These are phyloP conservation scores for Platygyra sinensis DNA, from an alignment of 64 coral and sea anemone genomes.

Conservation along the genomic window DNA sequence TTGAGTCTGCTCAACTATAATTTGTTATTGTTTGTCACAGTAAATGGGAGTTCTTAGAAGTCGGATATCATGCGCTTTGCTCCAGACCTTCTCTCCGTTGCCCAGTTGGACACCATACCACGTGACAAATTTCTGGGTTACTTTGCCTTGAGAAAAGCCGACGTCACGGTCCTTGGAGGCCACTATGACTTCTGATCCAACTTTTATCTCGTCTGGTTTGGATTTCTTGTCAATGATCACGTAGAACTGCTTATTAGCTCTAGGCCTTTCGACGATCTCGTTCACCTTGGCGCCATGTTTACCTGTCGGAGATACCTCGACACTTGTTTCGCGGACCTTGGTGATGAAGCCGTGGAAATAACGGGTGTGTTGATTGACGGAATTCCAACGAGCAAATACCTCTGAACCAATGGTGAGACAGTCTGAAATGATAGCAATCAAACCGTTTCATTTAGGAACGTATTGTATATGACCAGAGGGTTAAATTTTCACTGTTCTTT, in stretches of 20 bases:
- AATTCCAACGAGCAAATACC: slow-evolving; percentile 54
- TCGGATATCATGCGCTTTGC: not conserved
- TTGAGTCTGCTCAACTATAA: not conserved
- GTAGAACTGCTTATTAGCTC: slow-evolving; percentile 1
- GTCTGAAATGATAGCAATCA: not conserved
- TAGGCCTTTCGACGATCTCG: slow-evolving; percentile 8
- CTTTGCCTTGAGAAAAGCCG: slow-evolving; percentile 15
- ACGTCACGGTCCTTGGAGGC: not conserved
- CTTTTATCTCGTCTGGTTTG: not conserved
- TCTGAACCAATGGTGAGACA: slow-evolving; percentile 40
- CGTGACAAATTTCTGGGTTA: not conserved
- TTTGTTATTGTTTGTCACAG: not conserved
- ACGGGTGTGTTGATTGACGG: slow-evolving; percentile 8
- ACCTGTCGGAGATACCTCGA: slow-evolving; percentile 5
- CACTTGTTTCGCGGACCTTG: slow-evolving; percentile 25
- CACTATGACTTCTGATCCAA: slow-evolving; percentile 18
- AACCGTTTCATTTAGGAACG: no score
- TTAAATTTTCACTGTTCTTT: no score
- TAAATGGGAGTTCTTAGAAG: slow-evolving; percentile 26
- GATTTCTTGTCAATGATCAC: slow-evolving; percentile 10
- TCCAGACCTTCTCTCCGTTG: slow-evolving; percentile 19
- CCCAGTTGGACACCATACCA: slow-evolving; percentile 18
- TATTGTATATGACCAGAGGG: no score
- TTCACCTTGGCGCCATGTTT: not conserved
- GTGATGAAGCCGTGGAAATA: slow-evolving; percentile 24